Base-by-base conservation (phyloP, 2,888 invertebrate species). In the Slavum lentiscoides region DNA sequence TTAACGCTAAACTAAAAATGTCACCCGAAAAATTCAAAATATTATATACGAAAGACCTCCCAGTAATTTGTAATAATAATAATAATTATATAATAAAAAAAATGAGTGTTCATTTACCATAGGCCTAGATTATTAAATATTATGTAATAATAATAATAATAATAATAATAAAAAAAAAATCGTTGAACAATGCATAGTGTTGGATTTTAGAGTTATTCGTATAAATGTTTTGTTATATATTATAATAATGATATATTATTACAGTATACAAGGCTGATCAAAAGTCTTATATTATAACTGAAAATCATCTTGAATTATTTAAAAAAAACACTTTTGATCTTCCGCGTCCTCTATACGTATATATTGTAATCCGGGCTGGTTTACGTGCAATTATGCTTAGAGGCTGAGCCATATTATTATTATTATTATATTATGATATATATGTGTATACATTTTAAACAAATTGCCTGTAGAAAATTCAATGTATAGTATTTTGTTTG, bases 41-140 rank as follows among this genome's bases (percentile, higher is more conserved):
- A 49, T 49, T 49, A 49, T 49, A 49, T 49, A 49, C 49, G 61
- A 66, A 80, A 80, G 3, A 11, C 11, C 11, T 3, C 49, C 49
- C 11, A 49, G 49, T 49, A 58, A 80, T 72, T 55, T 80, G 72
- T 80, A 70, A 72, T 39, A 72, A 70, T 80, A 80, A 76, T 76
- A 64, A 62, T 70, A 17, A 58, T 37, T 53, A n/a, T 43, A n/a
- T 6, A 13, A 53, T 11, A 49, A 62, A 55, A 69, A 80, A 64
- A 70, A 72, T 80, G 80, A 80, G 80, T 80, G 80, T 80, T 80
- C 80, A 80, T 80, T 70, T 80, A 80, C 80, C 80, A 80, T 80
- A 80, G 80, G 80, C 80, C 70, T 80, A 80, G 80, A 62, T 39
- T 80, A 80, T 80, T 80, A 72, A 80, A 70, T 80, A 80, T 62